phyloP scores from a whole-genome alignment of 1,140 invertebrate genomes.

The Hesperophylax magnus region DNA sequence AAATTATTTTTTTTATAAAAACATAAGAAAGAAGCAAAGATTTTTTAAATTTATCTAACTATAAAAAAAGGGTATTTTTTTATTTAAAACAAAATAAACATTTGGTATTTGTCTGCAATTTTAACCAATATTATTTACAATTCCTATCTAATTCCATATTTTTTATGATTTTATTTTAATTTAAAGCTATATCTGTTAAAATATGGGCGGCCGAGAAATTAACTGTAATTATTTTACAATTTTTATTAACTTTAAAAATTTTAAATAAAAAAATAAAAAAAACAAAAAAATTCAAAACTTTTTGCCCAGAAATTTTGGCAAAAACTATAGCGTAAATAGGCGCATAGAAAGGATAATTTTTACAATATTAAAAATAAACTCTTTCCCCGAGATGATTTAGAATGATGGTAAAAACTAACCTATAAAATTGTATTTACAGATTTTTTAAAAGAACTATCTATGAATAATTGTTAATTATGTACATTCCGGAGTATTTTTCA shows the following conservation, averaged over 20 bases:
- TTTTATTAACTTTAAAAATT: neutral
- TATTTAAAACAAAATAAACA: constrained; percentile 7
- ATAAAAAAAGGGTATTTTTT: neutral
- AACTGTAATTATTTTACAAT: neutral
- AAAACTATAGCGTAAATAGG: no score
- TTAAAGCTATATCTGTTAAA: constrained; percentile 33
- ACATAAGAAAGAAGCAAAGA: constrained; percentile 25
- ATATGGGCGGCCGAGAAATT: constrained; percentile 29
- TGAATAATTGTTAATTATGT: neutral
- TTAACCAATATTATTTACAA: constrained; percentile 27
- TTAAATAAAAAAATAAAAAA: neutral
- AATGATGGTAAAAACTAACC: no score
- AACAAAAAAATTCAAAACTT: neutral
- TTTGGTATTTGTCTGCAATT: constrained; percentile 25
- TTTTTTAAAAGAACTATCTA: constrained; percentile 35
- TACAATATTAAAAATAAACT: no score
- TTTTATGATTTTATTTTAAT: neutral
- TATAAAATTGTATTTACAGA: constrained; percentile 6
- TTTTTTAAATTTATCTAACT: constrained; percentile 28
- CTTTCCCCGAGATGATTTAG: no score
- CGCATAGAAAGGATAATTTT: no score
- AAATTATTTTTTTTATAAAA: neutral
- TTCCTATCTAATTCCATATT: constrained; percentile 24
- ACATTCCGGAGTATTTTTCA: constrained; percentile 18
- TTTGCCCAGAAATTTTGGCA: neutral